Base-by-base conservation (phyloP, 2,113 vertebrate species). In the Sapayoa aenigma region DNA sequence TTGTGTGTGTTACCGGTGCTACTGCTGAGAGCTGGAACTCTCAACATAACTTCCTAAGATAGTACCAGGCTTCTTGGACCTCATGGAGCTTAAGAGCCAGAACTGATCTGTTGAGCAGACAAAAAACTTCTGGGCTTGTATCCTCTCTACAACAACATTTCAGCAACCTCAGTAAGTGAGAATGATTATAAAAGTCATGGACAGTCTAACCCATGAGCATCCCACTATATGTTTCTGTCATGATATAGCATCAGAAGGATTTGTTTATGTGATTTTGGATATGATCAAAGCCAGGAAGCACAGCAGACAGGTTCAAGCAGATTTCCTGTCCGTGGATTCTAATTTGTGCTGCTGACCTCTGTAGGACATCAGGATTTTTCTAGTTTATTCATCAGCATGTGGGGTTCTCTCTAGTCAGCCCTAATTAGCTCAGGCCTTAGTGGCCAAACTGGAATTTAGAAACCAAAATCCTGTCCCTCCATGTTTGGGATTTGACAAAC, bases 281-380 rank as follows among this genome's bases (percentile, higher is more conserved):
- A 56, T 21, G 16, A 18, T 24, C 58, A 83, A 83, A 88, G 14
- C 59, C 65, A 81, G 84, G 68, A 74, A 87, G 39, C 3, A 3
- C 55, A 72, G 42, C 46, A 91, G 50, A 24, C 41, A 77, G 44
- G 22, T 77, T 93, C 73, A 85, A 82, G 53, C 62, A 83, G 33
- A 79, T 93, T 73, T 94, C 14, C 15, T 62, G 23, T 58, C 50
- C 3, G 0, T 67, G 65, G 23, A 33, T 89, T 44, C 47, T 81
- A 53, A 77, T 89, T 46, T 63, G 53, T 21, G 15, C 72, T 84
- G 81, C 68, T 93, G 91, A 87, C 50, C 68, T 78, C 80, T 71
- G 49, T 28, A 31, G 55, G 75, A 86, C 65, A 50, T 63, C 9
- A 49, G 11, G 41, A 69, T 58, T 94, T 85, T 93, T 84, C 66